phyloP scores from a whole-genome alignment of 2,888 invertebrate genomes.

The Eupithecia abbreviata region DNA sequence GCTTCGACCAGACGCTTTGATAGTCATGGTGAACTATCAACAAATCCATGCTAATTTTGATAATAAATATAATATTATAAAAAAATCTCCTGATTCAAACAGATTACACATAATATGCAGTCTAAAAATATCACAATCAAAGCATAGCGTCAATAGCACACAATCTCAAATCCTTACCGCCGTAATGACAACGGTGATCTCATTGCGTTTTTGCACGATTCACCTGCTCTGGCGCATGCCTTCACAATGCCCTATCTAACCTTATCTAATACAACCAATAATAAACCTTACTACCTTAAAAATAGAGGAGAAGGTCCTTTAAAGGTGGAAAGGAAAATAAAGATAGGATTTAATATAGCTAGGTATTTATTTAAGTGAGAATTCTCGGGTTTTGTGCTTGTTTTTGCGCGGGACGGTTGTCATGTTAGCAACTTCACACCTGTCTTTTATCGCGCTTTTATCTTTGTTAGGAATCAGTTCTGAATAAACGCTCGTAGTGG shows the following conservation, averaged over 20 bases:
- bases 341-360: slow-evolving; percentile 7
- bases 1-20: too few relatives aligned
- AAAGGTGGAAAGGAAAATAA: background rate
- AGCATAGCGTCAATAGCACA: background rate
- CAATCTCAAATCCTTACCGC: slow-evolving; percentile 44
- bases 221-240: slow-evolving; percentile 51
- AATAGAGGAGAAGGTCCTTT: background rate
- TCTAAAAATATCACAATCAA: background rate
- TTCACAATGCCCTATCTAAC: slow-evolving; percentile 10
- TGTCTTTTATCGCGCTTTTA: slow-evolving; percentile 17
- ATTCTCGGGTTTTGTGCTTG: slow-evolving; percentile 13
- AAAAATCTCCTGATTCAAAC: background rate
- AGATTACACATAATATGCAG: background rate
- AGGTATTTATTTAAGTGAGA: slow-evolving; percentile 16
- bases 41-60: too few relatives aligned
- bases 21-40: too few relatives aligned
- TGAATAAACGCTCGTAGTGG: background rate
- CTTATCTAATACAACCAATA: background rate
- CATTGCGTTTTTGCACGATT: slow-evolving; percentile 79
- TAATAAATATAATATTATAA: too few relatives aligned
- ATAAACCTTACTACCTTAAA: background rate
- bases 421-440: slow-evolving; percentile 30
- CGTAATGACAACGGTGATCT: slow-evolving; percentile 70
- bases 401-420: slow-evolving; percentile 27
- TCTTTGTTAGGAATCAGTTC: slow-evolving; percentile 8